phyloP scores from a whole-genome alignment of 2,113 vertebrate species.

The Gallinago undulata region DNA sequence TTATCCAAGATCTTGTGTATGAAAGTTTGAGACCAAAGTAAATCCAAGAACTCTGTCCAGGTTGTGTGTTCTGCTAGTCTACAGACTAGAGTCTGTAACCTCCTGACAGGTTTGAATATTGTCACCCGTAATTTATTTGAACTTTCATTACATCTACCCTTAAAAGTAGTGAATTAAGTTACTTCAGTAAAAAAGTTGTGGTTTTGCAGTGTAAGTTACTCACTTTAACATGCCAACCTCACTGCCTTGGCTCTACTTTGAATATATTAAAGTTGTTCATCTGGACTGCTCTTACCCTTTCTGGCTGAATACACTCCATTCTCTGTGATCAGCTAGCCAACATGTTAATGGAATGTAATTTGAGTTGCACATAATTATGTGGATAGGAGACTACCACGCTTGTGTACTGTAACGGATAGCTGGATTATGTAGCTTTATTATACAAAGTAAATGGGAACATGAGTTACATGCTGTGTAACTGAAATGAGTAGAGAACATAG shows the following conservation, averaged over 20 bases:
- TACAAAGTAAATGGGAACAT: conserved; percentile 37
- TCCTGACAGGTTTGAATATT: not conserved
- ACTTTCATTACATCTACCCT: not conserved
- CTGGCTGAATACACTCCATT: not conserved
- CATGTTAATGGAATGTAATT: conserved; percentile 24
- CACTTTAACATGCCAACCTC: not conserved
- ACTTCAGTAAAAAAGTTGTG: not conserved
- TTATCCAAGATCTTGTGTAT: not conserved
- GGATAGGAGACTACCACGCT: conserved; percentile 6
- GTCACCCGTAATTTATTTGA: not conserved
- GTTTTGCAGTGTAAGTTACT: accelerated
- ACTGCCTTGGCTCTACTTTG: not conserved
- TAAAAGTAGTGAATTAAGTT: not conserved
- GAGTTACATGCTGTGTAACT: conserved; percentile 1
- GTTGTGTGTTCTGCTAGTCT: not conserved
- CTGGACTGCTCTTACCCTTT: not conserved
- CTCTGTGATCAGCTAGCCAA: not conserved
- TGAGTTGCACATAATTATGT: conserved; percentile 38
- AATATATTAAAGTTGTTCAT: not conserved
- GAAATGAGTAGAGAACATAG: not conserved
- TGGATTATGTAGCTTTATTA: conserved; percentile 40
- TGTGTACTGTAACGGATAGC: not conserved
- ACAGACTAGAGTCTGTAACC: not conserved
- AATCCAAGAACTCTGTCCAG: not conserved
- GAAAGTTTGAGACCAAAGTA: not conserved